Evolutionary conservation across 2,113 vertebrate genomes (phyloP), one percentile per base, ranked within the genome.

Genomic region (Eretmochelys imbricata): DNA sequence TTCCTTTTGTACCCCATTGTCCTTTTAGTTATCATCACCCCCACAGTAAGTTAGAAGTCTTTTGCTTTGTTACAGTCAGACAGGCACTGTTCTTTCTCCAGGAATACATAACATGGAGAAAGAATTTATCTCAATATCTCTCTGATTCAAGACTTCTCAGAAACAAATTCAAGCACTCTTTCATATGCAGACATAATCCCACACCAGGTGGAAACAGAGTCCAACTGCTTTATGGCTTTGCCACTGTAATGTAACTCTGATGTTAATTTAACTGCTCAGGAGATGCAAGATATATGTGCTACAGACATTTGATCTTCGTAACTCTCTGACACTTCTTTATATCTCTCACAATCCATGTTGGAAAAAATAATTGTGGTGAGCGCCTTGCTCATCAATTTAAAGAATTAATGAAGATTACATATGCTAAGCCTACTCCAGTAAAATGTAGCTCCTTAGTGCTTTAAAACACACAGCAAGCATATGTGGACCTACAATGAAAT

Each of bases 11-110:
- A 10, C 85, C 54, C 38, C 5, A 4, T 80, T 72, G 22, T 10
- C 72, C n/a, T 82, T 81, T 92, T 62, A 48, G 25, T 54, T 91
- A 2, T 11, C 1, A 0, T 57, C n/a, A 79, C 29, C 50, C 16
- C 24, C 0, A 0, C 0, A 0, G 48, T 42, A 62, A 27, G 38
- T 29, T 50, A 14, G 59, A 79, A 86, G 20, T 4, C 38, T 3
- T 25, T 90, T 48, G 89, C 19, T 95, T 84, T 85, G 85, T 54
- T 94, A 53, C 19, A 4, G 1, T 57, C 31, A 5, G 2, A 1
- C 10, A 14, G 19, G 8, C 17, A 79, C 22, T 48, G 19, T 86
- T 89, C 53, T 65, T 69, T 25, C 53, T 90, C 53, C 48, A 85
- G 78, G 76, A 78, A 29, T 54, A 72, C 0, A 1, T 35, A 25